Base-by-base conservation (phyloP, 1,140 invertebrate genomes). In the Papilio polytes region DNA sequence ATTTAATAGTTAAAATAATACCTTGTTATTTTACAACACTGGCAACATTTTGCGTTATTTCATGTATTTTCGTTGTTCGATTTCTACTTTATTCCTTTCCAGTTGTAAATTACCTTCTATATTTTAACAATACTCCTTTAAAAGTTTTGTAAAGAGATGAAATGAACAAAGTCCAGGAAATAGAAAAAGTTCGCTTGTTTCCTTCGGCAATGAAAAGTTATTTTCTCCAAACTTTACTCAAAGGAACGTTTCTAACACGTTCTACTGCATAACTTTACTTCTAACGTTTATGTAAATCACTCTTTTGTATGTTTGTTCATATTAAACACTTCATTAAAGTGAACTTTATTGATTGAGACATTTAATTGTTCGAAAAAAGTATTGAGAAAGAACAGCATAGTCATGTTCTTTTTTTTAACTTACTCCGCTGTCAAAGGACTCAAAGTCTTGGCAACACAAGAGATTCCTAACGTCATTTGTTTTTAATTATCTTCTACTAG, bases 101-200 rank as follows among this genome's bases (percentile, higher is more conserved):
- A 70, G 63, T 63, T 63, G 59, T 70, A 70, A 70, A 70, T 70
- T 70, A 70, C 63, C 63, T 70, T 70, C 63, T 36, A 70, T 70
- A 70, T 70, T 70, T 70, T 31, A 70, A 70, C 63, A 70, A 70
- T 70, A 70, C 63, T 70, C 63, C 63, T 70, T 70, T 70, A 70
- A 70, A 70, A 70, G 63, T 70, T 70, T 70, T 70, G 63, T 70
- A 70, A 70, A 70, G 63, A 70, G 63, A 70, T 70, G 63, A 31
- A 70, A 70, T 70, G 63, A 70, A 70, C 63, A 70, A 70, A 70
- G 63, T 70, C 63, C 63, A 70, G 63, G 63, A 70, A 70, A 70
- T 70, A 70, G 63, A 70, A 70, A 70, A 70, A 70, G 63, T 70
- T 70, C 63, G 63, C 63, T 70, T 70, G 63, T 70, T 70, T 70